Percentiles rank a stretch among this genome's conserved stretches.
Evolutionary conservation across 2,113 vertebrate species (phyloP).

Genomic region (Junco hyemalis): DNA sequence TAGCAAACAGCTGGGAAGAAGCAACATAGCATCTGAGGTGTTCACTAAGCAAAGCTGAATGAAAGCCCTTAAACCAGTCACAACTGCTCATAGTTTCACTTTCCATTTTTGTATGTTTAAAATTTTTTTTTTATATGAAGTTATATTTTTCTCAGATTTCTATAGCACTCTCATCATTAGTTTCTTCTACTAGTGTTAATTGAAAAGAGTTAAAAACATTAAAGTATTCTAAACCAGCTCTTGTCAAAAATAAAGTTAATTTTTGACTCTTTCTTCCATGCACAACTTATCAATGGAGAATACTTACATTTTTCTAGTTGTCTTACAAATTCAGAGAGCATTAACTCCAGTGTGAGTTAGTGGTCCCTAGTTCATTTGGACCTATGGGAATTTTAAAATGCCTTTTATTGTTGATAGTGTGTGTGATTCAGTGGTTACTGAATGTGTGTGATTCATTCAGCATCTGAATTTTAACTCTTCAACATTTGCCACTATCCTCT

Average conservation of each 20-base stretch:
- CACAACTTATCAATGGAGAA: not conserved
- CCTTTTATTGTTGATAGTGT: not conserved
- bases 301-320: not conserved
- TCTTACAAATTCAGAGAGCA: not conserved
- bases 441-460: not conserved
- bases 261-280: not conserved
- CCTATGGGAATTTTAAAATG: not conserved
- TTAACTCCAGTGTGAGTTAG: not conserved
- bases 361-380: not conserved
- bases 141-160: not conserved
- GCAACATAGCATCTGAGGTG: not conserved
- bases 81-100: not conserved
- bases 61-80: not conserved
- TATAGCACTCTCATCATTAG: not conserved
- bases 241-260: not conserved
- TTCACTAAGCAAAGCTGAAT: not conserved
- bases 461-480: not conserved
- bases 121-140: not conserved
- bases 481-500: not conserved
- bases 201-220: not conserved
- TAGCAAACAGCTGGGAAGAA: not conserved
- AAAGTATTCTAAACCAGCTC: not conserved
- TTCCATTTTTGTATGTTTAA: not conserved
- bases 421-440: not conserved
- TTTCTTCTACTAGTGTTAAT: not conserved